These are phyloP conservation scores for Trinorchestia longiramus DNA, from an alignment of 1,140 invertebrate genomes.

Conservation along the genomic window DNA sequence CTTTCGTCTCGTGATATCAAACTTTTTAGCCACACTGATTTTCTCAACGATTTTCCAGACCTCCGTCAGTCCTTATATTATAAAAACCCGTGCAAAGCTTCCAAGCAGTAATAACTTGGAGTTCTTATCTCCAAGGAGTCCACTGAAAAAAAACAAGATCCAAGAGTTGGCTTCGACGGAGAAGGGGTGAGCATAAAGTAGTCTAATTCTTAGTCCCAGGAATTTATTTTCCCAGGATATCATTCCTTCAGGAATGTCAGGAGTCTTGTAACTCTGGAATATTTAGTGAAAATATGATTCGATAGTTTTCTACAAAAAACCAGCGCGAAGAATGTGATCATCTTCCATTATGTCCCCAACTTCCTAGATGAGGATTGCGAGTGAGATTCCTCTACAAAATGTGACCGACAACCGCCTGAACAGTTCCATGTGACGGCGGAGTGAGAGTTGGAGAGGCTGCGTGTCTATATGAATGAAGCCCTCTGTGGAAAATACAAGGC, in stretches of 20 bases:
- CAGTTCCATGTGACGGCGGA: not conserved
- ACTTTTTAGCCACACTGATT: constrained; percentile 15
- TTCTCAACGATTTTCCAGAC: not conserved
- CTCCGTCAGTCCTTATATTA: not conserved
- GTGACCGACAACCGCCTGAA: not conserved
- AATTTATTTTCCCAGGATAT: not conserved
- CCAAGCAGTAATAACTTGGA: constrained; percentile 34
- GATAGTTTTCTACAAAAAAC: not conserved
- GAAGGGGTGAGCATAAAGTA: not conserved
- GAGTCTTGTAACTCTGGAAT: not conserved
- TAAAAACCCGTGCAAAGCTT: not conserved
- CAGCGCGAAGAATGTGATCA: not conserved
- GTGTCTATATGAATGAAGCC: not conserved
- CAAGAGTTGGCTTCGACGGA: not conserved
- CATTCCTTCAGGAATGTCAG: not conserved
- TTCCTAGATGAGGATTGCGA: not conserved
- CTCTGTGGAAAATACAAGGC: not conserved
- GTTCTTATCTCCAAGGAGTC: constrained; percentile 6
- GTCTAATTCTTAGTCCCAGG: not conserved
- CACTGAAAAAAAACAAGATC: not conserved
- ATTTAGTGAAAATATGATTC: constrained; percentile 6
- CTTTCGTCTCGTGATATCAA: not conserved
- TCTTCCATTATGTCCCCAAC: not conserved
- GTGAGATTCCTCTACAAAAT: not conserved
- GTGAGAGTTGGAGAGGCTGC: not conserved